Percentiles rank a stretch among this genome's conserved stretches.
These are phyloP conservation scores for Trichopria drosophilae DNA, from an alignment of 2,888 invertebrate genomes.

Conservation along the genomic window DNA sequence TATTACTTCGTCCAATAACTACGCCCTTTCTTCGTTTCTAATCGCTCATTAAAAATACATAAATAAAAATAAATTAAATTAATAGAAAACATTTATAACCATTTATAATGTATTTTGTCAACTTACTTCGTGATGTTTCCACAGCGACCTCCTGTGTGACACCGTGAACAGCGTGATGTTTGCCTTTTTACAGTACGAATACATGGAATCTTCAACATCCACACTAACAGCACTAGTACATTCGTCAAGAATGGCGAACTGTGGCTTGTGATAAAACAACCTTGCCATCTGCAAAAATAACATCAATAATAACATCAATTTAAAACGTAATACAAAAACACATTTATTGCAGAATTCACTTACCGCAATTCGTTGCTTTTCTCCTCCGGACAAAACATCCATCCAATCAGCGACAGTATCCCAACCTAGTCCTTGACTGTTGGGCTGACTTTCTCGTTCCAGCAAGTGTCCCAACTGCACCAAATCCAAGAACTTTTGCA, in stretches of 20 bases:
- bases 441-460: constrained; percentile 70
- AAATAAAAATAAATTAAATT: too few relatives aligned
- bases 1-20: too few relatives aligned
- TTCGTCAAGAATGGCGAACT: constrained; percentile 98
- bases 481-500: constrained; percentile 74
- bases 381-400: constrained; percentile 96
- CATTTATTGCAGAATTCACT: constrained; percentile 31
- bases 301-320: not conserved
- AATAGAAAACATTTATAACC: too few relatives aligned
- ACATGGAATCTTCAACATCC: constrained; percentile 97
- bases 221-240: constrained; percentile 98
- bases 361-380: constrained; percentile 95
- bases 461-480: constrained; percentile 86
- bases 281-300: constrained; percentile 77
- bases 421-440: constrained; percentile 68
- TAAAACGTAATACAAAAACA: not conserved
- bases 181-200: constrained; percentile 82
- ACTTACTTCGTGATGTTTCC: constrained; percentile 89
- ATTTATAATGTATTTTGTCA: too few relatives aligned
- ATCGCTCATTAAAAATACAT: too few relatives aligned
- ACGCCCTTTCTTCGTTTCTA: too few relatives aligned
- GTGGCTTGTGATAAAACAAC: constrained; percentile 94
- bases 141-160: constrained; percentile 94
- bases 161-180: constrained; percentile 96
- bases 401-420: constrained; percentile 97